Evolutionary conservation across 2,797 vertebrate species (phyloP), one percentile per base, ranked within the genome.

Genomic region (Coregonus ussuriensis): DNA sequence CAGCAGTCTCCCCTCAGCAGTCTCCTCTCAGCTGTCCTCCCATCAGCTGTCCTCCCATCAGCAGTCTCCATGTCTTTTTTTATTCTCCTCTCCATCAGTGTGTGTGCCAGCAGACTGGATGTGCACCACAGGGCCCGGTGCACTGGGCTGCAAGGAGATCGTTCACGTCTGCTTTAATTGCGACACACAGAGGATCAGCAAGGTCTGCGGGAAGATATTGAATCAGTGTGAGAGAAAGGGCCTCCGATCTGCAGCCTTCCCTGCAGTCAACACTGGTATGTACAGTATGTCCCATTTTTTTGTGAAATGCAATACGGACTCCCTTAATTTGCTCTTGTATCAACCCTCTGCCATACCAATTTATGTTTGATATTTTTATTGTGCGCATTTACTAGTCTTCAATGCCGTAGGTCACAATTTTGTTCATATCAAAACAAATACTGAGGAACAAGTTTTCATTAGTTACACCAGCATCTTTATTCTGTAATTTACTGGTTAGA

Each of bases 201-300:
- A 21, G 21, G 21, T 21, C 21, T 21, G 21, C 21, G 21, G 21
- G 21, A 21, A 85, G 9, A 90, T 93, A 4, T 66, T 93, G 80
- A 75, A 78, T 74, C 73, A 72, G 6, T 93, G 91, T 85, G 88
- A 93, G 59, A 83, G 1, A 18, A 89, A 87, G 77, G 81, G 86
- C 68, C 88, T 78, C 62, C 0, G 1, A 9, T 92, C 91, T 0
- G 87, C 77, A 3, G 79, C 89, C 21, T 92, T 93, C 77, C 91
- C 92, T 70, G 92, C 91, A 7, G 75, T 93, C 69, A 88, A 89
- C 31, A 92, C 92, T 0, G 91, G 92, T 93, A 66, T 33, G 88
- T 86, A 63, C 21, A 56, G 54, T 56, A 7, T 59, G 14, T 59
- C 56, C 11, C 6, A 2, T 11, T 7, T 21, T 25, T 74, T 59